Evolutionary conservation across 2,888 invertebrate species (phyloP).

Genomic region (Ganaspis brasiliensis): DNA sequence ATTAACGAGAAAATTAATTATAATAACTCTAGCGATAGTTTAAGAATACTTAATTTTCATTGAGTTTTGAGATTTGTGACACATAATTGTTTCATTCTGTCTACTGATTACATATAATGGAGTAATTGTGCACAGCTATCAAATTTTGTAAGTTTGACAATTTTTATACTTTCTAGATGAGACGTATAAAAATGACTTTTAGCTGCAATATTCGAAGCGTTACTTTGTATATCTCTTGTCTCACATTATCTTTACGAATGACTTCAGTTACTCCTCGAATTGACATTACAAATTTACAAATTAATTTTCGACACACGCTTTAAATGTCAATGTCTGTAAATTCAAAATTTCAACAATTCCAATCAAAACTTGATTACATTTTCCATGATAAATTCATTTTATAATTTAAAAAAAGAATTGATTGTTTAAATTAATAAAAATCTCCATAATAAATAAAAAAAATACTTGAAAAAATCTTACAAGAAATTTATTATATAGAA

Average conservation of each 20-base stretch:
- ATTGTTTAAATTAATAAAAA: not conserved
- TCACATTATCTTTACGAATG: constrained; percentile 12
- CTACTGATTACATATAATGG: constrained; percentile 26
- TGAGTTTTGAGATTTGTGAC: constrained; percentile 27
- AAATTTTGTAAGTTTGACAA: constrained; percentile 25
- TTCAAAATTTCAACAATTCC: too few species aligned
- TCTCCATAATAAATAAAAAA: constrained; percentile 6
- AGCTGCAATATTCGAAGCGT: constrained; percentile 32
- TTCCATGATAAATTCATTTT: not conserved
- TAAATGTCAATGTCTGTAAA: too few species aligned
- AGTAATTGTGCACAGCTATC: constrained; percentile 31
- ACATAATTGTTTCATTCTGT: constrained; percentile 40
- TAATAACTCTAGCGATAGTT: constrained; percentile 39
- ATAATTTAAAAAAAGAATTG: not conserved
- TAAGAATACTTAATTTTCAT: constrained; percentile 23
- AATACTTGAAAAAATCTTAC: not conserved
- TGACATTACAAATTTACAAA: not conserved
- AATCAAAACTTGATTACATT: too few species aligned
- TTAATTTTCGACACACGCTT: too few species aligned
- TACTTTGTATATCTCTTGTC: constrained; percentile 18
- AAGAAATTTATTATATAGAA: not conserved
- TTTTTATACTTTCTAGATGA: constrained; percentile 10
- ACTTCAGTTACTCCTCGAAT: constrained; percentile 35
- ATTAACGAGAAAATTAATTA: constrained; percentile 33
- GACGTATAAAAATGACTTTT: constrained; percentile 39